Percentiles rank a stretch among this genome's conserved stretches.
Conservation (phyloP, 2,797 vertebrate genomes). For the Sebastes glaucus region DNA sequence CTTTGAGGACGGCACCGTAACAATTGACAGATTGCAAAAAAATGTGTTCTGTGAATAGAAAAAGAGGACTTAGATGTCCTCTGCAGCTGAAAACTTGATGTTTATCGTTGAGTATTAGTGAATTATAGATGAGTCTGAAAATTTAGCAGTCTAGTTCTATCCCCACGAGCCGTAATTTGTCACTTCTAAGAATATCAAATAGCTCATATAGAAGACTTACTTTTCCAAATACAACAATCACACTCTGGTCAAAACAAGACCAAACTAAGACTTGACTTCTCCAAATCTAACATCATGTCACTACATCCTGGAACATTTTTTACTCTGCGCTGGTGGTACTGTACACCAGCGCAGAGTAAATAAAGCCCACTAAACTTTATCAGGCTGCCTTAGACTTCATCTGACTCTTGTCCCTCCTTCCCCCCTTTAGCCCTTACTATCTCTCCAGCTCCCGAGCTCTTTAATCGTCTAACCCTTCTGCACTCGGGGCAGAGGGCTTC, state of each 20-base stretch:
- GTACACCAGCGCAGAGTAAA: background rate
- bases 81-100: background rate
- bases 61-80: background rate
- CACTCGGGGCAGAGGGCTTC: constrained; percentile 58
- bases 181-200: constrained; percentile 5
- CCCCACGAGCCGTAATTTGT: background rate
- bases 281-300: constrained; percentile 2
- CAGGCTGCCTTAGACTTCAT: constrained; percentile 62
- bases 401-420: constrained; percentile 40
- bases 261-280: constrained; percentile 2
- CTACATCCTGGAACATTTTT: constrained; percentile 16
- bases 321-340: background rate
- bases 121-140: constrained; percentile 8
- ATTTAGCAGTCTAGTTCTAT: background rate
- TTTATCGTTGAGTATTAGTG: background rate
- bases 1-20: background rate
- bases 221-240: background rate
- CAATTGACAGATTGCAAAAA: background rate
- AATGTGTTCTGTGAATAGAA: background rate
- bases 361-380: constrained; percentile 53
- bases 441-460: constrained; percentile 48
- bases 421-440: constrained; percentile 50
- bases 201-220: background rate
- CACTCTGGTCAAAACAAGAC: background rate
- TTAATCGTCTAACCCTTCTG: constrained; percentile 60